Conservation (phyloP, 2,888 invertebrate species). For the Micoletzkya japonica region DNA sequence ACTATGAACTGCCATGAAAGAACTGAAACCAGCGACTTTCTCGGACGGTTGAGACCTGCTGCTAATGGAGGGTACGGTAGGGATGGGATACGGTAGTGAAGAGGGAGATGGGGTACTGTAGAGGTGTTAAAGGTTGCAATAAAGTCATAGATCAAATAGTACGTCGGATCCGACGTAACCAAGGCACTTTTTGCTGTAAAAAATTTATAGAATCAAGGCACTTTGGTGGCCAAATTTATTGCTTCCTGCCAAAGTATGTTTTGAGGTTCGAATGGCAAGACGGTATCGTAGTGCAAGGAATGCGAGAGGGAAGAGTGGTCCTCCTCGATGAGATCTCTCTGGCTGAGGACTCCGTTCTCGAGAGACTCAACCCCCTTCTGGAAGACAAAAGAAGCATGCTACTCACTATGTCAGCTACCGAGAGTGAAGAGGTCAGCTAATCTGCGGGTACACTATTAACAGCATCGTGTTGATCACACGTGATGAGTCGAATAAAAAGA, state of each 20-base stretch:
- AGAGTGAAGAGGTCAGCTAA: conserved; percentile 9
- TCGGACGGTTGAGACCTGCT: conserved; percentile 90
- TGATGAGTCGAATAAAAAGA: background rate
- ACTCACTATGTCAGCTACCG: conserved; percentile 81
- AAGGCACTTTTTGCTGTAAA: too few species aligned
- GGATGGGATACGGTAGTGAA: too few species aligned
- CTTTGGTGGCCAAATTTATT: too few species aligned
- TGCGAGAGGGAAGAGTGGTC: conserved; percentile 85
- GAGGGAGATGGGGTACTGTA: too few species aligned
- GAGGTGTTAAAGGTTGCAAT: too few species aligned
- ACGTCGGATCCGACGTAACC: too few species aligned
- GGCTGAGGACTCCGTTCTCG: conserved; percentile 81
- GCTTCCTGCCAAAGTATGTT: too few species aligned
- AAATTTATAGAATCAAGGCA: too few species aligned
- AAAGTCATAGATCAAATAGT: too few species aligned
- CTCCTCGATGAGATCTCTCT: conserved; percentile 97
- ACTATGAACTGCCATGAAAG: conserved; percentile 96
- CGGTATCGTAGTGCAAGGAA: conserved; percentile 88
- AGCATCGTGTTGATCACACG: background rate
- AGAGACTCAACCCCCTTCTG: conserved; percentile 90
- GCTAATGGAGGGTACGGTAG: conserved; percentile 44
- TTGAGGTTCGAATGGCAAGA: conserved; percentile 86
- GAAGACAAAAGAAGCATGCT: conserved; percentile 87
- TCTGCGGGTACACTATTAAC: background rate
- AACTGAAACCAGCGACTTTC: conserved; percentile 94